Base-by-base conservation (phyloP, 37 sponge, comb jelly and placozoan species). In the Aplysina aerophoba region DNA sequence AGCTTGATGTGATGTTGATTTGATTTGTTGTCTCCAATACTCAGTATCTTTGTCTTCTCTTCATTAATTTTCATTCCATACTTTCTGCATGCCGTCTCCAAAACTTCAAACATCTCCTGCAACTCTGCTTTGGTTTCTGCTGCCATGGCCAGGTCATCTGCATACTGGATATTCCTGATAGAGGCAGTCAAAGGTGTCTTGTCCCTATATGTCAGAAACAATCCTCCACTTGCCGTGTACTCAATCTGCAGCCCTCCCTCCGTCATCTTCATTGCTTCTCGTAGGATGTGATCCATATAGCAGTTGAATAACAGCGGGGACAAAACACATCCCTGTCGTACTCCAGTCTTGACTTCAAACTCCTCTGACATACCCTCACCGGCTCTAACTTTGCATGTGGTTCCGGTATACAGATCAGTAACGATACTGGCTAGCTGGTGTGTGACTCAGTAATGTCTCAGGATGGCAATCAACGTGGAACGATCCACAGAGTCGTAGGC, bases 171-270 rank as follows among this genome's bases (percentile, higher is more conserved):
- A 73, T 73, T 73, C 74, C 40, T 33, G 39, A 73, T 73, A 37
- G 40, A 73, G 39, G 74, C 37, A 37, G 74, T 33, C 74, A 73
- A 30, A 11, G 74, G 74, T 12, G 74, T 73, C 74, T 73, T 73
- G 74, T 73, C 74, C 39, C 74, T 73, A 65, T 65, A 65, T 65
- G 66, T 38, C 40, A 73, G 74, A 19, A 73, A 73, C 74, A 73
- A 19, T 38, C 74, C 74, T 73, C 74, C 28, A n/a, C 69, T 67
- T 16, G 69, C n/a, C 13, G 69, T 67, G 69, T 67, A 67, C 69
- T 67, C 69, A 67, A 67, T n/a, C 22, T 67, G 69, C 69, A 67
- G 69, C 14, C 69, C 69, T 67, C 69, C 69, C 28, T n/a, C 27
- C 21, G 38, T 73, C 74, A 73, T 73, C 74, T 73, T 19, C 30